Conservation (phyloP, 2,888 invertebrate genomes). For the Actias luna region DNA sequence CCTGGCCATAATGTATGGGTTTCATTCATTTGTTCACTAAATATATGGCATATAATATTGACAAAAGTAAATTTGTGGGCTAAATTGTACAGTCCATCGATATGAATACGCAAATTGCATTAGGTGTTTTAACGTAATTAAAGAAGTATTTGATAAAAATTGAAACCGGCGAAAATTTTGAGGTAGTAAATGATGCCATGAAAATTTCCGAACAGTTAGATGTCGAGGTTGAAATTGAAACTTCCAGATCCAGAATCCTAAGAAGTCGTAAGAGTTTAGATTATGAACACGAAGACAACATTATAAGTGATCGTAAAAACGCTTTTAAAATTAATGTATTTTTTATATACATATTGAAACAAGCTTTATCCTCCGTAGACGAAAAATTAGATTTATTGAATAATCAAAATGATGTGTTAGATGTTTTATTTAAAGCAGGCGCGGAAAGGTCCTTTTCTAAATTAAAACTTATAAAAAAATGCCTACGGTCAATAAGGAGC, state of each 20-base stretch:
- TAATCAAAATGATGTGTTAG: too few species aligned
- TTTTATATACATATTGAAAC: slow-evolving; percentile 25
- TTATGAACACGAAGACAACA: slow-evolving; percentile 24
- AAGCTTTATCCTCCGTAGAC: slow-evolving; percentile 27
- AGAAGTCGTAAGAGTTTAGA: slow-evolving; percentile 23
- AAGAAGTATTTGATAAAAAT: not conserved
- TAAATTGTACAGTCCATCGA: too few species aligned
- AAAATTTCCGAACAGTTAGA: not conserved
- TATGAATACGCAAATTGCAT: not conserved
- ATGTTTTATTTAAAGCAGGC: too few species aligned
- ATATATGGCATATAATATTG: not conserved
- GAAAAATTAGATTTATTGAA: too few species aligned
- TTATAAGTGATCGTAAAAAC: slow-evolving; percentile 26
- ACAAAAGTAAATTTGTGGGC: not conserved
- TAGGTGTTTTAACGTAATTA: too few species aligned
- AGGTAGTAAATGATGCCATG: not conserved
- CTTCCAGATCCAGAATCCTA: too few species aligned
- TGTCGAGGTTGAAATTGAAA: too few species aligned
- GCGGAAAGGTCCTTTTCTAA: too few species aligned
- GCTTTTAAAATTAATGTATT: slow-evolving; percentile 17
- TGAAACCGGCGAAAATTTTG: too few species aligned
- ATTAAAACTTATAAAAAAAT: slow-evolving; percentile 27
- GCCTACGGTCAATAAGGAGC: slow-evolving; percentile 25
- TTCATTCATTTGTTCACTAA: slow-evolving; percentile 25
- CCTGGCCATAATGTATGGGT: too few species aligned